Percentiles rank a stretch among this genome's conserved stretches.
Evolutionary conservation across 2,113 vertebrate species (phyloP).

Genomic region (Edolisoma coerulescens): DNA sequence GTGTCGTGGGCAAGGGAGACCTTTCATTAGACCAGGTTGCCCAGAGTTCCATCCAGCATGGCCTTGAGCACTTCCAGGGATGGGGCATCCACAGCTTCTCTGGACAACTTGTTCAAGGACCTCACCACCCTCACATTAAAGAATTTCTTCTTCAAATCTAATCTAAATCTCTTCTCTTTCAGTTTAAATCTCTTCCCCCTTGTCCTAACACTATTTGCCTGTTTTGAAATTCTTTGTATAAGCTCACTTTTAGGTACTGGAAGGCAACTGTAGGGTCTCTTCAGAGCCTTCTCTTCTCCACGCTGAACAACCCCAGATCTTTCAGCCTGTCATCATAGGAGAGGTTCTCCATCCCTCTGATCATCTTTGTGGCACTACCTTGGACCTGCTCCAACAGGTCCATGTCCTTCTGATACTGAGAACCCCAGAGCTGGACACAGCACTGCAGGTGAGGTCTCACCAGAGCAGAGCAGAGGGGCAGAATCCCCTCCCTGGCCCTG

Average conservation of each 20-base stretch:
- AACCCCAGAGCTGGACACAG: neutral
- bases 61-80: neutral
- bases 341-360: neutral
- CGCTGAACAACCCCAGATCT: no score
- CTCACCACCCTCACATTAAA: neutral
- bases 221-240: no score
- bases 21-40: neutral
- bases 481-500: neutral
- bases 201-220: no score
- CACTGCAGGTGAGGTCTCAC: neutral
- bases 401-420: neutral
- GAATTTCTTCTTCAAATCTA: neutral
- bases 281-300: no score
- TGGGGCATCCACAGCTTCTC: neutral
- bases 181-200: no score
- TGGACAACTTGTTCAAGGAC: neutral
- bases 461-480: neutral
- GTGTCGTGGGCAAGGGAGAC: neutral
- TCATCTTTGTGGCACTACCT: neutral
- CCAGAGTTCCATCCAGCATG: neutral
- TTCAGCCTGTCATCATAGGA: no score
- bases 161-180: no score
- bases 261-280: no score
- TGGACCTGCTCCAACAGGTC: neutral
- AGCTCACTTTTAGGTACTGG: no score